phyloP scores from a whole-genome alignment of 2,797 vertebrate species.

The Oreochromis mossambicus region DNA sequence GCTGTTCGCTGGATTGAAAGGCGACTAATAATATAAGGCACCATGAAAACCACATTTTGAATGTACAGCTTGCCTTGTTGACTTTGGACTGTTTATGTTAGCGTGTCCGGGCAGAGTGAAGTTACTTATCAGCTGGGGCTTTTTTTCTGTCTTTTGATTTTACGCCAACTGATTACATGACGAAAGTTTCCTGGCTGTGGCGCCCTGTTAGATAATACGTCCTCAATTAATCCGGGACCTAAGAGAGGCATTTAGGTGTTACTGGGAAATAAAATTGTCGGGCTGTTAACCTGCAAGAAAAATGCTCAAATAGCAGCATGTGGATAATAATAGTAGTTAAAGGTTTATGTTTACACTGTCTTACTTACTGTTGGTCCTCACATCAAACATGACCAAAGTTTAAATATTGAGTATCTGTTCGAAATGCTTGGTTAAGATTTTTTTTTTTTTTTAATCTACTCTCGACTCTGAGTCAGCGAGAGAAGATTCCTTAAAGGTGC shows the following conservation, averaged over 20 bases:
- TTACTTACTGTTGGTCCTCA: neutral
- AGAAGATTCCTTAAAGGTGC: neutral
- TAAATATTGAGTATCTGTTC: neutral
- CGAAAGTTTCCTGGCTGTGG: neutral
- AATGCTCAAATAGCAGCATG: neutral
- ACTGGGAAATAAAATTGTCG: neutral
- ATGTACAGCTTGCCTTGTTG: neutral
- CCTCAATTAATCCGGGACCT: neutral
- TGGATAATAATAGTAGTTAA: neutral
- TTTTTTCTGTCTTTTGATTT: neutral
- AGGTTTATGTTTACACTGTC: neutral
- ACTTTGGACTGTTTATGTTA: neutral
- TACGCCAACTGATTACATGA: neutral
- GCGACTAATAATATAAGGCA: neutral
- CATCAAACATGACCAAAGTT: neutral
- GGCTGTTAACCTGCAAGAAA: neutral
- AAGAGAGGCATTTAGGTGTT: neutral
- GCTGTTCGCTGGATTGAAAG: neutral
- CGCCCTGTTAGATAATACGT: conserved; percentile 44
- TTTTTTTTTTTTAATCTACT: neutral
- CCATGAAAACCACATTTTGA: neutral
- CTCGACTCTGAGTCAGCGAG: neutral
- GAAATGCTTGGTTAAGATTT: neutral
- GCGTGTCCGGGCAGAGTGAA: neutral
- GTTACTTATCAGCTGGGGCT: neutral